These are phyloP conservation scores for Lepus timidus DNA, from an alignment of 2,113 vertebrate genomes.

Conservation along the genomic window DNA sequence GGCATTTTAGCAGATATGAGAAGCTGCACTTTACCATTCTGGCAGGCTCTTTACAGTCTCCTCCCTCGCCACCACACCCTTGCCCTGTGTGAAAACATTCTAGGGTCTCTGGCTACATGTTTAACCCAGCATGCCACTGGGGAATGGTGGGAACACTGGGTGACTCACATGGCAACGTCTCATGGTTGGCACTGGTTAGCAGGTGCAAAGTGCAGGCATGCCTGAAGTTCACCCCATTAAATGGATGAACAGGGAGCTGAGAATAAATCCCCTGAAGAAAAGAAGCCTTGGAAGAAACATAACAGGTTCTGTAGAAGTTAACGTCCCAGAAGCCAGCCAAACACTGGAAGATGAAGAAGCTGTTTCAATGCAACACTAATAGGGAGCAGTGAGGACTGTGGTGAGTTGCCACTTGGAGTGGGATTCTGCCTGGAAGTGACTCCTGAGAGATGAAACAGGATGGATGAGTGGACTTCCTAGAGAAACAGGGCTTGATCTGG, in stretches of 20 bases:
- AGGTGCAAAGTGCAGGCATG: neutral
- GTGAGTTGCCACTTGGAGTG: neutral
- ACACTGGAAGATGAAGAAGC: neutral
- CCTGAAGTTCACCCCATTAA: neutral
- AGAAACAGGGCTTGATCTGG: conserved; percentile 29
- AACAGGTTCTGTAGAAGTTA: neutral
- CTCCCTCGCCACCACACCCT: neutral
- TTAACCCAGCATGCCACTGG: neutral
- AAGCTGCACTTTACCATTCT: neutral
- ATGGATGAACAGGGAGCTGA: neutral
- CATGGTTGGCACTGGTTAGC: neutral
- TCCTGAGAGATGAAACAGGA: neutral
- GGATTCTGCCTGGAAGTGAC: neutral
- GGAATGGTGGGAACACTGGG: neutral
- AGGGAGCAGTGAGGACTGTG: neutral
- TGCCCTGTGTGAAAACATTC: neutral
- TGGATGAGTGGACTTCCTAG: neutral
- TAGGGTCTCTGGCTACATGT: neutral
- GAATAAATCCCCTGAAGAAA: neutral
- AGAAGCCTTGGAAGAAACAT: neutral
- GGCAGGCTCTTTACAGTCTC: neutral
- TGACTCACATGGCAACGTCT: neutral
- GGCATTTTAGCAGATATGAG: neutral
- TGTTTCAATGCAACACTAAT: neutral
- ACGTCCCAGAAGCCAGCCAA: neutral